A percentile compares a stretch with the other conserved stretches of the same genome.
These are phyloP conservation scores for Drepana falcataria DNA, from an alignment of 2,888 invertebrate species.

Conservation along the genomic window DNA sequence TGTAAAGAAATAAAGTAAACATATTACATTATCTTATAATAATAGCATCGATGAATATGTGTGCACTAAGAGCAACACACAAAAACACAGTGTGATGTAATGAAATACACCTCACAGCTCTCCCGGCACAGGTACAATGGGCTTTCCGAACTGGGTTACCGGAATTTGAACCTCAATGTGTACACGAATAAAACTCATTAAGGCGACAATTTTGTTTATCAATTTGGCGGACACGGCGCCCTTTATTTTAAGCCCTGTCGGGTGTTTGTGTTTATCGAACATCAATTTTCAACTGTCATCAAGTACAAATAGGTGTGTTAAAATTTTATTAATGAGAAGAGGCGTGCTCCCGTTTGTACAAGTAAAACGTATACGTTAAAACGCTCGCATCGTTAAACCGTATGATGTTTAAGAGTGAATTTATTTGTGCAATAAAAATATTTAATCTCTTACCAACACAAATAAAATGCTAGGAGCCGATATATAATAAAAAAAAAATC, in stretches of 20 bases:
- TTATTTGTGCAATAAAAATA: no score
- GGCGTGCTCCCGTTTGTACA: no score
- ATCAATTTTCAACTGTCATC: slow-evolving; percentile 9
- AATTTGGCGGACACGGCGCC: slow-evolving; percentile 27
- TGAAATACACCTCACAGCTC: slow-evolving; percentile 19
- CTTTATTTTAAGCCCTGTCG: slow-evolving; percentile 20
- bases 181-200: slow-evolving; percentile 51
- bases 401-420: no score
- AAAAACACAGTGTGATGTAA: slow-evolving; percentile 17
- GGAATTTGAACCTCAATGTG: slow-evolving; percentile 42
- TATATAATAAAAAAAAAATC: no score
- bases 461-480: no score
- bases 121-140: slow-evolving; percentile 18
- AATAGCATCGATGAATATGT: no score
- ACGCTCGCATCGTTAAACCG: no score
- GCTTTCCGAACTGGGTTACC: slow-evolving; percentile 35
- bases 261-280: slow-evolving; percentile 19
- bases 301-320: not conserved
- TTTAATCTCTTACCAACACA: no score
- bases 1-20: no score
- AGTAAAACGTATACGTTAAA: no score
- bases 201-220: slow-evolving; percentile 47
- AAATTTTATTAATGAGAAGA: not conserved
- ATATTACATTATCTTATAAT: no score
- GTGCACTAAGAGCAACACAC: slow-evolving; percentile 3